Conservation (phyloP, 2,888 invertebrate species). For the Icerya purchasi region DNA sequence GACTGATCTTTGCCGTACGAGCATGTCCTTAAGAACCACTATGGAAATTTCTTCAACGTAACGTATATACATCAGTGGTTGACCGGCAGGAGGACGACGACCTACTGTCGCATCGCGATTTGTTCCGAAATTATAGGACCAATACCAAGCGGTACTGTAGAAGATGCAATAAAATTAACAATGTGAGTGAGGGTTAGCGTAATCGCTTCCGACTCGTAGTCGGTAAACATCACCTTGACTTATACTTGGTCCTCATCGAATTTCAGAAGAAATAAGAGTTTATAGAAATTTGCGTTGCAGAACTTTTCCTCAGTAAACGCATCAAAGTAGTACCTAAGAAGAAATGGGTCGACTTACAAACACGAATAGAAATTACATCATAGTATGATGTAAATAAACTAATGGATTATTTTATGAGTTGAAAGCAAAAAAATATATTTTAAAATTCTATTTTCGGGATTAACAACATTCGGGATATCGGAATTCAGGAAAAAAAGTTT, state of each 20-base stretch:
- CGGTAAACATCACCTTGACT: constrained; percentile 3
- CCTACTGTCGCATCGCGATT: too few species aligned
- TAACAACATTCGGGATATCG: neutral
- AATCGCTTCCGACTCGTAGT: neutral
- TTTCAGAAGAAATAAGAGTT: constrained; percentile 1
- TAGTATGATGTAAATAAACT: too few species aligned
- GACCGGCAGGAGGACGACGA: too few species aligned
- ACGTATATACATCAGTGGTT: too few species aligned
- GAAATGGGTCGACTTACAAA: neutral
- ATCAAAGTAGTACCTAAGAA: neutral
- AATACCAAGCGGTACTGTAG: too few species aligned
- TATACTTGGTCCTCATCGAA: neutral
- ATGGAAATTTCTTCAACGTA: too few species aligned
- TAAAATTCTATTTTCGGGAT: neutral
- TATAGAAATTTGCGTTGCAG: neutral
- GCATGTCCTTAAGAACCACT: too few species aligned
- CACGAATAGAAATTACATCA: neutral
- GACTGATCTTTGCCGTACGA: neutral
- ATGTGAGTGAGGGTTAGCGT: constrained; percentile 4
- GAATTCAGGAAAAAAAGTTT: neutral
- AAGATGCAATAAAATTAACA: constrained; percentile 3
- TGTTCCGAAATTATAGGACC: too few species aligned
- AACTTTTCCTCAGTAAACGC: too few species aligned
- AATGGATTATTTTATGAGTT: too few species aligned
- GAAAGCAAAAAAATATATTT: neutral